Evolutionary conservation across 2,113 vertebrate species (phyloP).

Genomic region (Thermophis baileyi): DNA sequence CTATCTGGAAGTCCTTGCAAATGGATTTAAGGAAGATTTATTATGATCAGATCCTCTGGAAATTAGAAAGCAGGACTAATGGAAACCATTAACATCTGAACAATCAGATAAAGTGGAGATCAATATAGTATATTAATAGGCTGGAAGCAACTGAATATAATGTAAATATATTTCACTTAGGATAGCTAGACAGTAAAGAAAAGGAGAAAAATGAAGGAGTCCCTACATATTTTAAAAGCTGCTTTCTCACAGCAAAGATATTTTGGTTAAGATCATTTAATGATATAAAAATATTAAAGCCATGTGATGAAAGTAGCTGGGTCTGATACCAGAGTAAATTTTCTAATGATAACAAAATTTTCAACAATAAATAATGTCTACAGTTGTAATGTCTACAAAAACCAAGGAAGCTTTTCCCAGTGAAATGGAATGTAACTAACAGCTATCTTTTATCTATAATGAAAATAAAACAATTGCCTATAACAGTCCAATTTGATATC

Average conservation of each 20-base stretch:
- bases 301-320: neutral
- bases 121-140: conserved; percentile 67
- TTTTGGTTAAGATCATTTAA: conserved; percentile 35
- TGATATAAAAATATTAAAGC: conserved; percentile 38
- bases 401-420: neutral
- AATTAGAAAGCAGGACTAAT: conserved; percentile 74
- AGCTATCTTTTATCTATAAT: neutral
- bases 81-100: conserved; percentile 70
- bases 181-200: conserved; percentile 6
- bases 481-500: neutral
- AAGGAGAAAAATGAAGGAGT: conserved; percentile 30
- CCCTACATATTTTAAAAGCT: conserved; percentile 2
- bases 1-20: conserved; percentile 44
- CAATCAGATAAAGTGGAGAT: conserved; percentile 67
- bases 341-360: conserved; percentile 27
- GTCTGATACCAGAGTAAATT: conserved; percentile 8
- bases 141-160: conserved; percentile 58
- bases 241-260: conserved; percentile 2
- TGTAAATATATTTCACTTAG: conserved; percentile 50
- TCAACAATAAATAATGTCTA: conserved; percentile 30
- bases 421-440: neutral
- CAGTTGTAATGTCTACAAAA: neutral
- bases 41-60: conserved; percentile 51
- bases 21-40: conserved; percentile 64
- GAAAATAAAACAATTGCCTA: neutral